Evolutionary conservation across 2,888 invertebrate genomes (phyloP).

Genomic region (Polyploca ridens): DNA sequence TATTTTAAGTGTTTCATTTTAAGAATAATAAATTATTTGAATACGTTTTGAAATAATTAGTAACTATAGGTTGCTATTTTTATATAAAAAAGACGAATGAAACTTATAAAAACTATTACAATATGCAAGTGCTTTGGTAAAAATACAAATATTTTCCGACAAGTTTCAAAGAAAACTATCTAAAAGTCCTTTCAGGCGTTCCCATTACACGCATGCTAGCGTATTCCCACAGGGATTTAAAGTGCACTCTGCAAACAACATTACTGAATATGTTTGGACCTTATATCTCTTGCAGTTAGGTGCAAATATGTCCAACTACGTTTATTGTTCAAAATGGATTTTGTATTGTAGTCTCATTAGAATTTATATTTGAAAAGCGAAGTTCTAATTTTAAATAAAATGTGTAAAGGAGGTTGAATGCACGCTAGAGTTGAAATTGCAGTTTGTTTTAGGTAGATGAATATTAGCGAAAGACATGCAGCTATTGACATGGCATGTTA

Average conservation of each 20-base stretch:
- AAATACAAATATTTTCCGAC: not conserved
- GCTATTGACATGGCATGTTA: not conserved
- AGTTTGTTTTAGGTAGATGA: not conserved
- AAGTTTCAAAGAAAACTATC: not conserved
- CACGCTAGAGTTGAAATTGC: not conserved
- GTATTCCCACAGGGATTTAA: not conserved
- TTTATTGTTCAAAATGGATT: not conserved
- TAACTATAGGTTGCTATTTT: no score
- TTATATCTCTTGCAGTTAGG: not conserved
- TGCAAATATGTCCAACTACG: not conserved
- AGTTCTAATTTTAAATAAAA: conserved; percentile 1
- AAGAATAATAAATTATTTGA: no score
- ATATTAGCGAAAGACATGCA: not conserved
- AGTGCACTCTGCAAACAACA: not conserved
- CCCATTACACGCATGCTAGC: not conserved
- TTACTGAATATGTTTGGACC: not conserved
- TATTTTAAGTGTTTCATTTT: no score
- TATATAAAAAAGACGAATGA: no score
- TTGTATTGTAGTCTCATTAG: not conserved
- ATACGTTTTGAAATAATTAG: no score
- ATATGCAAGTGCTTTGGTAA: not conserved
- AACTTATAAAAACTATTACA: not conserved
- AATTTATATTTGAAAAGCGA: not conserved
- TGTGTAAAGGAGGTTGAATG: not conserved
- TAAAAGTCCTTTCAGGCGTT: conserved; percentile 1